Evolutionary conservation across 2,113 vertebrate species (phyloP).

Genomic region (Uria lomvia): DNA sequence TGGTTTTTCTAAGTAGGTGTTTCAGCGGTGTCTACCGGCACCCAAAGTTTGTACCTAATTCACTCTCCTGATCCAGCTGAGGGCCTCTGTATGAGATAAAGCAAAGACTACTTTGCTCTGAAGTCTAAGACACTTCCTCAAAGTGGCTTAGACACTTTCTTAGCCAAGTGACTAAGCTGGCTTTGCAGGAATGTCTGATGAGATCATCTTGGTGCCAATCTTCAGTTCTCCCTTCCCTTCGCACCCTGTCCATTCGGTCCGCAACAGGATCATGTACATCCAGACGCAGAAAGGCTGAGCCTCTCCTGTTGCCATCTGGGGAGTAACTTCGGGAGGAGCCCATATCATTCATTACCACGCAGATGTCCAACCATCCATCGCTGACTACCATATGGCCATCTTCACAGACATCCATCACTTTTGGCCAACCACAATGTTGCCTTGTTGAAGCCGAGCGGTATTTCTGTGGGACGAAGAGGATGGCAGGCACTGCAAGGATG

Average conservation of each 20-base stretch:
- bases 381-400: background rate
- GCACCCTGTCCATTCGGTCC: accelerated
- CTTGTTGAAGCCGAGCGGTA: background rate
- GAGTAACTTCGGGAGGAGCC: background rate
- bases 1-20: background rate
- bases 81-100: background rate
- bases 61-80: background rate
- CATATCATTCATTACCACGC: background rate
- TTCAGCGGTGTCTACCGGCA: background rate
- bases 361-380: background rate
- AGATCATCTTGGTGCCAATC: background rate
- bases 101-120: background rate
- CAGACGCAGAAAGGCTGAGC: background rate
- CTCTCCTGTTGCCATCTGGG: background rate
- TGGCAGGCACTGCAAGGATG: background rate
- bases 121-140: background rate
- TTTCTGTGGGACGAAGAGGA: background rate
- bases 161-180: background rate
- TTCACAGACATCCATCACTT: background rate
- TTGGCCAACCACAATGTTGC: background rate
- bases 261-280: background rate
- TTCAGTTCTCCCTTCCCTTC: background rate
- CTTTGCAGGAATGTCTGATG: background rate
- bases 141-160: too few relatives aligned
- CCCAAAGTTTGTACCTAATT: background rate